Evolutionary conservation across 2,113 vertebrate genomes (phyloP).

Genomic region (Lontra canadensis): DNA sequence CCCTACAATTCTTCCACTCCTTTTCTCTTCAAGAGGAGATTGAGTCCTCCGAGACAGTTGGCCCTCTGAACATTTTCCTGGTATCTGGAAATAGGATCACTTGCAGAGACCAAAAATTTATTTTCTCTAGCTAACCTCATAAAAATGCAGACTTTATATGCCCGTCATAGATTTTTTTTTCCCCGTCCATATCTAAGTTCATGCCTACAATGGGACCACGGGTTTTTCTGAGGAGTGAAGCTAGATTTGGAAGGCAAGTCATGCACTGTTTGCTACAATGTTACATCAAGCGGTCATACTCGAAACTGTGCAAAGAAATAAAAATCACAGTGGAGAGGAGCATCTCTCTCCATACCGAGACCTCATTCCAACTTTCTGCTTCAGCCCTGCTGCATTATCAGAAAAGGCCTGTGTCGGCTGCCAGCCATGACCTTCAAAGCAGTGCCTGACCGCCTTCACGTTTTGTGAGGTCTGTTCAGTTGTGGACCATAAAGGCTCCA

Average conservation of each 20-base stretch:
- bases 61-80: conserved; percentile 25
- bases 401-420: not conserved
- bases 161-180: not conserved
- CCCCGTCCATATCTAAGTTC: not conserved
- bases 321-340: not conserved
- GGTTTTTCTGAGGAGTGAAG: not conserved
- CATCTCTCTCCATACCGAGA: not conserved
- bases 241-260: not conserved
- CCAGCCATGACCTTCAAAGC: conserved; percentile 4
- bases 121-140: conserved; percentile 52
- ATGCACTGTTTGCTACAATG: not conserved
- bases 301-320: conserved; percentile 26
- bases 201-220: not conserved
- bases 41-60: conserved; percentile 36
- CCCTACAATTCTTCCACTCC: not conserved
- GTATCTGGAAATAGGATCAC: conserved; percentile 60
- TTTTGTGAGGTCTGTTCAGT: not conserved
- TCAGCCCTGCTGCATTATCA: not conserved
- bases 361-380: conserved; percentile 11
- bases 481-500: not conserved
- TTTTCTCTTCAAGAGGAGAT: not conserved
- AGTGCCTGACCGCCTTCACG: not conserved
- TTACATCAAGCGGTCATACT: not conserved
- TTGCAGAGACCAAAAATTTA: conserved; percentile 35
- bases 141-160: conserved; percentile 41